phyloP scores from a whole-genome alignment of 2,797 vertebrate species.

The Naso thynnoides region DNA sequence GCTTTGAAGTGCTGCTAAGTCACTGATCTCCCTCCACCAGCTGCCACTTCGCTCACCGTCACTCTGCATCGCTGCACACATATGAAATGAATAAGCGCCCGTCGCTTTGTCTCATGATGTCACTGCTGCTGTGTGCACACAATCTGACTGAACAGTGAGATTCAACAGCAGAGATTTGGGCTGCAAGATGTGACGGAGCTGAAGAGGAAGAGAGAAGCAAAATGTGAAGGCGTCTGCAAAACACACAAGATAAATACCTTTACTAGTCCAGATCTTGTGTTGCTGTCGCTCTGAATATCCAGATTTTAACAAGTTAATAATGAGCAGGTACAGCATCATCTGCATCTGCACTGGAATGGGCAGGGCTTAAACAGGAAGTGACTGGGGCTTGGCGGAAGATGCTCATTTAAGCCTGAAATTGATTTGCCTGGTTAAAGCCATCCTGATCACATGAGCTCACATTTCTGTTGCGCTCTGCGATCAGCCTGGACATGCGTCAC shows the following conservation, averaged over 20 bases:
- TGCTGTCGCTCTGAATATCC: not conserved
- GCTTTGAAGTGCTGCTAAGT: conserved; percentile 16
- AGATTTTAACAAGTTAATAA: conserved; percentile 39
- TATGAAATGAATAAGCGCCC: conserved; percentile 5
- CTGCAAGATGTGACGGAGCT: not conserved
- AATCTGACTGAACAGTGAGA: not conserved
- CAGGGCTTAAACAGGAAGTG: no score
- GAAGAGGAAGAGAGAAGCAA: not conserved
- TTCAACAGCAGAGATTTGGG: not conserved
- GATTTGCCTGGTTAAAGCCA: no score
- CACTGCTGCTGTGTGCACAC: not conserved
- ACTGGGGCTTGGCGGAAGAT: no score
- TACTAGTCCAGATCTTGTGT: not conserved
- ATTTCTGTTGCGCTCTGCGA: no score
- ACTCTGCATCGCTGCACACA: not conserved
- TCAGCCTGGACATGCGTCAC: no score
- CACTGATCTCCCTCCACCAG: conserved; percentile 1
- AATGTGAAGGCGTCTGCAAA: not conserved
- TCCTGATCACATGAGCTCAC: no score
- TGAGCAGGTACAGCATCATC: no score
- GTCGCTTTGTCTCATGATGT: conserved; percentile 21
- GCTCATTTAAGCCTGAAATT: no score
- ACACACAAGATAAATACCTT: not conserved
- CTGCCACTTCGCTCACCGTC: conserved; percentile 23
- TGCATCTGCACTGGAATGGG: no score